Evolutionary conservation across 2,797 vertebrate species (phyloP).

Genomic region (Ctenosaura bakeri): DNA sequence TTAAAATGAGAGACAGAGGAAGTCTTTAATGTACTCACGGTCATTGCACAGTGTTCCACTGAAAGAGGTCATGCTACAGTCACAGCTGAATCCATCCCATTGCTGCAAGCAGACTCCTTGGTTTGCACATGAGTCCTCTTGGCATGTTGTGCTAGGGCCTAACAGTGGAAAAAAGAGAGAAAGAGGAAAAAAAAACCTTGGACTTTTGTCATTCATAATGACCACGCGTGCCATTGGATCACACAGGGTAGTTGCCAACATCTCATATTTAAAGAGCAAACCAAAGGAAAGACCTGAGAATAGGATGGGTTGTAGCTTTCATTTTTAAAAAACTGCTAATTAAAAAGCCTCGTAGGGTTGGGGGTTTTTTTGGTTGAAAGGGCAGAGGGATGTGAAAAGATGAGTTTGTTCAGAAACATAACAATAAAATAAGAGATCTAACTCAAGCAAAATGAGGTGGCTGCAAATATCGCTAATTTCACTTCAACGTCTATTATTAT

Average conservation of each 20-base stretch:
- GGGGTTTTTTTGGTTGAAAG: conserved; percentile 20
- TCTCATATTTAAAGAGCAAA: conserved; percentile 69
- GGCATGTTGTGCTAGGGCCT: conserved; percentile 98
- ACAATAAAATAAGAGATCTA: conserved; percentile 43
- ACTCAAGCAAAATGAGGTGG: conserved; percentile 49
- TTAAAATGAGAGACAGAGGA: conserved; percentile 13
- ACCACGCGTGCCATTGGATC: conserved; percentile 37
- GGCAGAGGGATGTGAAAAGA: not conserved
- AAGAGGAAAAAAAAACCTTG: conserved; percentile 57
- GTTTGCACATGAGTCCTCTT: conserved; percentile 97
- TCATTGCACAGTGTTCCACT: conserved; percentile 95
- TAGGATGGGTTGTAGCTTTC: conserved; percentile 42
- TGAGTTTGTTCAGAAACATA: conserved; percentile 37
- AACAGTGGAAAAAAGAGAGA: conserved; percentile 65
- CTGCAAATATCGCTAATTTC: conserved; percentile 45
- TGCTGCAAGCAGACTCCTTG: conserved; percentile 98
- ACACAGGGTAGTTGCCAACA: conserved; percentile 82
- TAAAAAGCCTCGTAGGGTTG: conserved; percentile 22
- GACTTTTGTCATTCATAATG: conserved; percentile 57
- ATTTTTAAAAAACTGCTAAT: not conserved
- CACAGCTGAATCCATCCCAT: conserved; percentile 98
- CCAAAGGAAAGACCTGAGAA: conserved; percentile 59
- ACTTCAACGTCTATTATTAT: conserved; percentile 50
- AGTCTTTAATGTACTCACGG: conserved; percentile 84
- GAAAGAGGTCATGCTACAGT: conserved; percentile 99